Conservation (phyloP, 2,113 vertebrate species). For the Prolemur simus region DNA sequence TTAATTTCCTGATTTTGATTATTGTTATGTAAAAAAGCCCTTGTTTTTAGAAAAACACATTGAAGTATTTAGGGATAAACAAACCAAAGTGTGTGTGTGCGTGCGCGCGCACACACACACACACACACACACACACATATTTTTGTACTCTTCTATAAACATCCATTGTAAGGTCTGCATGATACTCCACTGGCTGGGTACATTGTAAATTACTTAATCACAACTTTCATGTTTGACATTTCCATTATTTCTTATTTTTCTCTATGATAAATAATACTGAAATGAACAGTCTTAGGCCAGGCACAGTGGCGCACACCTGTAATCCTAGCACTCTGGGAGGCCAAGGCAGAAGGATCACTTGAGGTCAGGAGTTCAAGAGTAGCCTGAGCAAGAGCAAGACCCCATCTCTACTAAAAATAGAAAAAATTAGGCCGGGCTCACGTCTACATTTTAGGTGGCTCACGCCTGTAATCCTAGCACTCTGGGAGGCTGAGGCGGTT, state of each 20-base stretch:
- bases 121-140: background rate
- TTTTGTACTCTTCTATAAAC: background rate
- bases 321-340: too few relatives aligned
- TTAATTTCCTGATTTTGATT: slow-evolving; percentile 17
- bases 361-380: too few relatives aligned
- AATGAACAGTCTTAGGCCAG: background rate
- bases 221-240: background rate
- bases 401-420: too few relatives aligned
- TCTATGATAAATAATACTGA: background rate
- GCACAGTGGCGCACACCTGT: too few relatives aligned
- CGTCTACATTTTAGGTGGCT: too few relatives aligned
- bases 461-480: too few relatives aligned
- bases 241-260: slow-evolving; percentile 1
- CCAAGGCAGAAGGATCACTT: too few relatives aligned
- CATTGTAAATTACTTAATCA: background rate
- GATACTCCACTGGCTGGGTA: background rate
- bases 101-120: background rate
- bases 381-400: too few relatives aligned
- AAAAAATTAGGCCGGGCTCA: too few relatives aligned
- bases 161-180: background rate
- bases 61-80: slow-evolving; percentile 21
- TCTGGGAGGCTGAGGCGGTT: too few relatives aligned
- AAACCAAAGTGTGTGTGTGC: background rate
- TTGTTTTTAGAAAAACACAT: slow-evolving; percentile 36
- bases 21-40: background rate